Evolutionary conservation across 2,113 vertebrate species (phyloP), one percentile per base, ranked within the genome.

Genomic region (Thryonomys swinderianus): DNA sequence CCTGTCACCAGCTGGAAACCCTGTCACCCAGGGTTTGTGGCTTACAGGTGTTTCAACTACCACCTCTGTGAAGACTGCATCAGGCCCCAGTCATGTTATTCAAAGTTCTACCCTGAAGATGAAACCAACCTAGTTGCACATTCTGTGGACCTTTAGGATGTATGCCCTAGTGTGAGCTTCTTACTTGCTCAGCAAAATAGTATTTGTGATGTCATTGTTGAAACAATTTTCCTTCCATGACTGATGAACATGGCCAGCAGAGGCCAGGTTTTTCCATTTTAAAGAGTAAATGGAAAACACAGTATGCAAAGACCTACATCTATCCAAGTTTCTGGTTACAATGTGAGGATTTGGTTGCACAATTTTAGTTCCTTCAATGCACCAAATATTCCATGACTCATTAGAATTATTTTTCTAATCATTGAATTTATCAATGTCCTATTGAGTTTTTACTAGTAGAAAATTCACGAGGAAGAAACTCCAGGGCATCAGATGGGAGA

Each of bases 401-500:
- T 48, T 18, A 51, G 9, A n/a, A 61, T 4, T 30, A 4, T 45
- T 59, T 69, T 57, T 61, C 18, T 62, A 42, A 32, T 74, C 45
- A 64, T 82, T 48, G 59, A 5, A 34, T 64, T 81, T 88, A 34
- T 81, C 67, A 74, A 21, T 64, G 34, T 64, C n/a, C 27, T 55
- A 30, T 76, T 64, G 78, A 88, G 21, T 37, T 73, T 93, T 76
- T 13, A 20, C 11, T 27, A 55, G 42, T 81, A 23, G 25, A 61
- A 55, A 45, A 42, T 82, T 34, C 16, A 34, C 51, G 32, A 80
- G 78, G 74, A 53, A 55, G n/a, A 74, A 74, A 74, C n/a, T n/a
- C 8, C 4, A 88, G 99, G 99, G 85, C 99, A 99, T 98, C 98
- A 99, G 86, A 99, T 99, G 99, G 99, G 99, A 99, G 98, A 85